Base-by-base conservation (phyloP, 30 jellyfish, hydroid and myxozoan genomes). In the Aurelia sp. region DNA sequence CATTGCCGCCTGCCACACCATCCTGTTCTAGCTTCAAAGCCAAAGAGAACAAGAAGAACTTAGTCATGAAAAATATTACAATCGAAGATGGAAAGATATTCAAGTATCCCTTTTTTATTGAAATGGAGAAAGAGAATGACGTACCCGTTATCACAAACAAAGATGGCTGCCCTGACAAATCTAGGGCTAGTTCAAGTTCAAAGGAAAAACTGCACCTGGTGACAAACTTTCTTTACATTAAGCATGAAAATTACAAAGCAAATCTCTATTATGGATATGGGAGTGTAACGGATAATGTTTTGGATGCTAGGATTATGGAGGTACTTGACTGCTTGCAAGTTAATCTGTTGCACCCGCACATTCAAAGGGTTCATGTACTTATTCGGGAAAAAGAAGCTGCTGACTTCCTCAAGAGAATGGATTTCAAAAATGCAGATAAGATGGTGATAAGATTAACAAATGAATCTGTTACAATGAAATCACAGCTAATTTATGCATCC, bases 251-350 rank as follows among this genome's bases (percentile, higher is more conserved):
- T 18, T 67, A 74, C 19, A 62, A 87, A n/a, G 62, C 69, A 16
- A 76, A 76, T 59, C 65, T 90, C 33, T 51, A 78, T 37, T 50
- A 74, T 33, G 60, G 84, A 35, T 88, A 79, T 44, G 88, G 60
- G 58, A 68, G 79, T 19, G 53, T 64, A 59, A 95, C 98, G 3
- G 82, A 91, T 13, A 78, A 79, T 18, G 79, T 78, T 33, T 51
- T 91, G 17, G 90, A 85, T 73, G 93, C 91, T 30, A 76, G 98
- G 44, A 92, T 87, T 85, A 86, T 74, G 16, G 98, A 92, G 70
- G 83, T 92, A 3, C 74, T 79, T 2, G 79, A 74, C 66, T 71
- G 96, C 65, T 60, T 92, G 53, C 98, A 92, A 61, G 41, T 19
- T 13, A 92, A 92, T 60, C 69, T 92, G 88, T 81, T 86, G 33